These are phyloP conservation scores for Cyanoderma ruficeps DNA, from an alignment of 2,113 vertebrate species.

Conservation along the genomic window DNA sequence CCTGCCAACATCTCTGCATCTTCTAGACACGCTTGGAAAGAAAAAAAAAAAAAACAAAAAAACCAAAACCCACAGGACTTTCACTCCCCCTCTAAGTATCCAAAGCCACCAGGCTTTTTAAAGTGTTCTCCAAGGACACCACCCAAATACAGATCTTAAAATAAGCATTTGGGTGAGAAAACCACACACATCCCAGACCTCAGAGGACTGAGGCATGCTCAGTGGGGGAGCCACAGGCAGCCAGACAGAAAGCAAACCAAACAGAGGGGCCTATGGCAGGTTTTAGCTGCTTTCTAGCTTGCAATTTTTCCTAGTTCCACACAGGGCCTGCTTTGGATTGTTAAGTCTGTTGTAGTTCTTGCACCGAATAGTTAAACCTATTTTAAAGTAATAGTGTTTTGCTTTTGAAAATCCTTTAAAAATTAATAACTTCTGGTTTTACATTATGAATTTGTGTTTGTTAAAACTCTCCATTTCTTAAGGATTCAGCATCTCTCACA, in stretches of 20 bases:
- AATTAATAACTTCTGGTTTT: neutral
- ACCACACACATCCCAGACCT: rapidly evolving
- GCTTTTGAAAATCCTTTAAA: neutral
- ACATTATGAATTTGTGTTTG: neutral
- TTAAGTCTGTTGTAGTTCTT: neutral
- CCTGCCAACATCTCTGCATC: neutral
- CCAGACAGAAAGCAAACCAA: neutral
- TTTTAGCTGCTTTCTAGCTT: neutral
- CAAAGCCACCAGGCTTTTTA: neutral
- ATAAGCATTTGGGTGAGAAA: neutral
- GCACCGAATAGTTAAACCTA: neutral
- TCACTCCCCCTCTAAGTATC: neutral
- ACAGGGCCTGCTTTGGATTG: neutral
- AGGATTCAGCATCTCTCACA: neutral
- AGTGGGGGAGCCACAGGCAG: neutral
- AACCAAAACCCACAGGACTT: neutral
- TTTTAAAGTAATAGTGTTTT: neutral
- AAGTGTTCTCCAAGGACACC: neutral
- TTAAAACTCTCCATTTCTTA: neutral
- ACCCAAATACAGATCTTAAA: rapidly evolving
- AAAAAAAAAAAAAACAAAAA: neutral
- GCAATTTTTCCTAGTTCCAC: neutral
- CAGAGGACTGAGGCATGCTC: neutral
- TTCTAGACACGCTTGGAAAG: neutral
- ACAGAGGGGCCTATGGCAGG: rapidly evolving